A percentile compares a stretch with the other conserved stretches of the same genome.
Evolutionary conservation across 2,797 vertebrate genomes (phyloP).

Genomic region (Amazona finschi): DNA sequence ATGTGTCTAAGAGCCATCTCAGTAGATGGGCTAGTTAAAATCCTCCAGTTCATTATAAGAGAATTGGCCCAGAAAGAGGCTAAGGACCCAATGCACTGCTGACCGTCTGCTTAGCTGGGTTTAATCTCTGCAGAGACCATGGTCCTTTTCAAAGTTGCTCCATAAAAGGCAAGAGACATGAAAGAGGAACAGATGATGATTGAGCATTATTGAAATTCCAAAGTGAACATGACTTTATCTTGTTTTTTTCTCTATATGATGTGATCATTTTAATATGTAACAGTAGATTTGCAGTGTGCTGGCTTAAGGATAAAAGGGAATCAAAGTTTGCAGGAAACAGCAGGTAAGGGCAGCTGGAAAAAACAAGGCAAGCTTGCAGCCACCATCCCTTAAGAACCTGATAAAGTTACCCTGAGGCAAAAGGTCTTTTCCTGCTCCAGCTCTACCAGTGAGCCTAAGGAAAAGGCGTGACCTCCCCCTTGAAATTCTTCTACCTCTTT

Average conservation of each 20-base stretch:
- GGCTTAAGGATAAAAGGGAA: neutral
- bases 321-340: neutral
- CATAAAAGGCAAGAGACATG: neutral
- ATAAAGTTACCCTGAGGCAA: neutral
- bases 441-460: neutral
- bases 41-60: neutral
- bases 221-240: neutral
- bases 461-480: neutral
- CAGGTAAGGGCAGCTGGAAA: neutral
- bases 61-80: neutral
- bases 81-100: neutral
- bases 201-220: neutral
- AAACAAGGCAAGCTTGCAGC: neutral
- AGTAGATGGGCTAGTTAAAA: neutral
- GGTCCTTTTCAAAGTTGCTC: neutral
- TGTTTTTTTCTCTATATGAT: neutral
- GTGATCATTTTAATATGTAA: neutral
- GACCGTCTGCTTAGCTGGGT: neutral
- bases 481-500: neutral
- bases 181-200: neutral
- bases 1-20: neutral
- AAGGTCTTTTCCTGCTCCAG: neutral
- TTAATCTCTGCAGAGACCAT: neutral
- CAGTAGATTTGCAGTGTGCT: neutral
- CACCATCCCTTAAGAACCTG: neutral